phyloP scores from a whole-genome alignment of 1,140 invertebrate genomes.

The Anagrus nilaparvatae region DNA sequence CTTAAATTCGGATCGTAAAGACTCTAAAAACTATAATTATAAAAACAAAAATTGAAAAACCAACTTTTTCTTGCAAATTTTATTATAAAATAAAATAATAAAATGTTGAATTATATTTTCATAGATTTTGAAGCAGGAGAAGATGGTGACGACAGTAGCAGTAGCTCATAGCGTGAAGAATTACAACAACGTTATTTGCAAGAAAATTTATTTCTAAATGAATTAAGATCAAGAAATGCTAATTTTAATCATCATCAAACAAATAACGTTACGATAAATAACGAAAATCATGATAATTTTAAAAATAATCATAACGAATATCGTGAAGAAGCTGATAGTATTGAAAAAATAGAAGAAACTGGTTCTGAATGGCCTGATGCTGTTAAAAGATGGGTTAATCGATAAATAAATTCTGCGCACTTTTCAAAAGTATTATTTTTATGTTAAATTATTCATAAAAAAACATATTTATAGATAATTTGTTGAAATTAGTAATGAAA shows the following conservation, averaged over 20 bases:
- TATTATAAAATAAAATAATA: no score
- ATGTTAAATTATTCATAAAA: no score
- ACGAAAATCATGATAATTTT: conserved; percentile 2
- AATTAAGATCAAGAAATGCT: conserved; percentile 47
- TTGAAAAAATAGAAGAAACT: conserved; percentile 45
- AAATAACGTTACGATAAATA: no score
- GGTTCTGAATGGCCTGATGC: conserved; percentile 58
- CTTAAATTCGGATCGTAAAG: neutral
- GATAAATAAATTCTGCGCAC: conserved; percentile 36
- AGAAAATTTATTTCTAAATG: conserved; percentile 53
- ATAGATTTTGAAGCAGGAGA: conserved; percentile 44
- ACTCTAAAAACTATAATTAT: neutral
- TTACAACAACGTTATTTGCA: conserved; percentile 52
- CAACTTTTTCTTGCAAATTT: neutral
- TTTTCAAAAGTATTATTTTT: no score
- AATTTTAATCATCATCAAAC: conserved; percentile 2
- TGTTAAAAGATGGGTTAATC: conserved; percentile 58
- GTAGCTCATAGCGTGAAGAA: conserved; percentile 52
- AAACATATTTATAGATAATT: no score
- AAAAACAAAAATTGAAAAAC: neutral
- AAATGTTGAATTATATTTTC: no score
- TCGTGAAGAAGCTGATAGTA: conserved; percentile 35
- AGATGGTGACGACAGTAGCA: conserved; percentile 43
- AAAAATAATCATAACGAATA: neutral
- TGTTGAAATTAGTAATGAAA: no score